phyloP scores from a whole-genome alignment of 2,888 invertebrate species.

The Leuctra nigra region DNA sequence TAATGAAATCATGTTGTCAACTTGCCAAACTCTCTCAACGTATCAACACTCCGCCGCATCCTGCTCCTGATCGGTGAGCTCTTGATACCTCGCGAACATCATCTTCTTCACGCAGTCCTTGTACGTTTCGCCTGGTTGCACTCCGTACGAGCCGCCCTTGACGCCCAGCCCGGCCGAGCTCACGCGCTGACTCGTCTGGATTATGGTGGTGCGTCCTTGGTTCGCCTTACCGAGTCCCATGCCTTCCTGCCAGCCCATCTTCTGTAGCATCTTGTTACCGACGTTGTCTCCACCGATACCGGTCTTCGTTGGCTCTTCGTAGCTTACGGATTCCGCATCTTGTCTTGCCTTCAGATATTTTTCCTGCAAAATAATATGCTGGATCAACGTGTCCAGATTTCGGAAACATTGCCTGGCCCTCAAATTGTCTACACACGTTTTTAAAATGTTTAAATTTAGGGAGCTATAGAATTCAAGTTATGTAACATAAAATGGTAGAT shows the following conservation, averaged over 20 bases:
- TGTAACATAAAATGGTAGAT: too few species aligned
- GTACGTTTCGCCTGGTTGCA: conserved; percentile 77
- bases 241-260: conserved; percentile 99
- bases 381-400: too few species aligned
- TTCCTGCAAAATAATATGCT: conserved; percentile 43
- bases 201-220: conserved; percentile 89
- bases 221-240: conserved; percentile 90
- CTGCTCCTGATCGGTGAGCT: conserved; percentile 52
- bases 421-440: too few species aligned
- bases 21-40: too few species aligned
- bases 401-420: too few species aligned
- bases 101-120: conserved; percentile 85
- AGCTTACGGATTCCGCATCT: conserved; percentile 37
- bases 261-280: conserved; percentile 90
- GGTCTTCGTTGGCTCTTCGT: conserved; percentile 52
- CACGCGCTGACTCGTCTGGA: conserved; percentile 48
- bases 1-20: too few species aligned
- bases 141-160: conserved; percentile 69
- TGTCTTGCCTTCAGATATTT: conserved; percentile 57
- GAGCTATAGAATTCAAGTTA: too few species aligned
- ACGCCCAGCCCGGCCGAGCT: conserved; percentile 31
- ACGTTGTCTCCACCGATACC: conserved; percentile 83
- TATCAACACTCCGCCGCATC: background rate
- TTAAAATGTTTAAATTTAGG: too few species aligned
- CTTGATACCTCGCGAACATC: conserved; percentile 82